Conservation (phyloP, 2,113 vertebrate species). For the Crotalus viridis region DNA sequence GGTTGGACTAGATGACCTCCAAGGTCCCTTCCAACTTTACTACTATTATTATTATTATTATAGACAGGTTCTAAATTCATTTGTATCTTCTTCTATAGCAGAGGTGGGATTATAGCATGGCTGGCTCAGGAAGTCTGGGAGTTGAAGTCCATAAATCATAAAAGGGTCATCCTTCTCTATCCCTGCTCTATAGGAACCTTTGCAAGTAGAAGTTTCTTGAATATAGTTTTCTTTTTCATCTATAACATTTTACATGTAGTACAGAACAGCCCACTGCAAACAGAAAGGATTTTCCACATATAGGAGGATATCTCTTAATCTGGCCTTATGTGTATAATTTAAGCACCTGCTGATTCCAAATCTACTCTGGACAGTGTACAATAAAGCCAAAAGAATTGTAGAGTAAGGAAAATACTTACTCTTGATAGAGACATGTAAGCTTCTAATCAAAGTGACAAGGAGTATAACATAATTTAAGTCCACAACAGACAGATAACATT, state of each 20-base stretch:
- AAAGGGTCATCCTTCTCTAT: no score
- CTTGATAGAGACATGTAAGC: background rate
- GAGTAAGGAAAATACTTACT: background rate
- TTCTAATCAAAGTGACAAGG: background rate
- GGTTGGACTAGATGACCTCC: no score
- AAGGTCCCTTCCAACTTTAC: no score
- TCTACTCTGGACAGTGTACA: background rate
- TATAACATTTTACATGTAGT: background rate
- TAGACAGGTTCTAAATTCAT: background rate
- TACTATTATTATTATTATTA: no score
- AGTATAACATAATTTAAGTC: background rate
- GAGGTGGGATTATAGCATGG: no score
- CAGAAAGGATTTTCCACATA: background rate
- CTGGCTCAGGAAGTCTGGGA: no score
- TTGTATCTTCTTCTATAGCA: background rate
- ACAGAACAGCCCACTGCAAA: background rate
- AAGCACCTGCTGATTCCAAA: background rate
- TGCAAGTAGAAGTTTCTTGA: background rate
- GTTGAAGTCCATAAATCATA: no score
- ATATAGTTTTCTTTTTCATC: background rate
- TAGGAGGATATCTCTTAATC: background rate
- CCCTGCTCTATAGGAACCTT: background rate
- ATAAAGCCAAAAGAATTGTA: background rate
- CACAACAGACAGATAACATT: background rate
- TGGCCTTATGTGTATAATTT: background rate